Base-by-base conservation (phyloP, 1,140 invertebrate genomes). In the Drosophila ohnishii region DNA sequence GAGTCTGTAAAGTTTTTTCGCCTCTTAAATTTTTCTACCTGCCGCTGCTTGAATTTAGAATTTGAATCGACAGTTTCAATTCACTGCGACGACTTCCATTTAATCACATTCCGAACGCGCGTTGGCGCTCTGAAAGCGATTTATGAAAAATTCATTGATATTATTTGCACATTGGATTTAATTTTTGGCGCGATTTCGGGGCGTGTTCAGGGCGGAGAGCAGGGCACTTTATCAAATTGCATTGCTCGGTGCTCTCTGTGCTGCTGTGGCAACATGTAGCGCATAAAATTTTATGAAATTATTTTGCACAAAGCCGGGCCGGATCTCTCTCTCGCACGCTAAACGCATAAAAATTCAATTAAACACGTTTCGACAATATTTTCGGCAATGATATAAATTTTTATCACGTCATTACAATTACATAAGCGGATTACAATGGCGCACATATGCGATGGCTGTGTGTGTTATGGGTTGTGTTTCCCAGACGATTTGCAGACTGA, bases 341-440 rank as follows among this genome's bases (percentile, higher is more conserved):
- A 60, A 77, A 76, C 78, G 76, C 84, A 87, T 87, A 88, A 88
- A 88, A 87, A 87, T 88, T 87, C 83, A 87, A 87, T 87, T 87
- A 87, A 87, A 87, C 83, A 87, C 84, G 84, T 87, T 88, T 83
- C 76, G 51, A 74, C 79, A 77, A 88, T 87, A 87, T 88, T 88
- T 86, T 83, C 45, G 78, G 79, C 79, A 87, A 67, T 86, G 64
- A 87, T 82, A 86, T 86, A 73, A 86, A 86, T 86, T 87, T 87
- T 87, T 83, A 87, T 86, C 83, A 80, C 79, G 84, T 65, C 79
- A 83, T 86, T 86, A 87, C 83, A 87, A 87, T 87, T 87, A 87
- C 84, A 83, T 80, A 88, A 87, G 71, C 79, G 72, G 83, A 87
- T 87, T 87, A 77, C 74, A 59, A 35, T 10, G 32, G 72, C 72